Evolutionary conservation across 2,797 vertebrate species (phyloP).

Genomic region (Acrocephalus scirpaceus): DNA sequence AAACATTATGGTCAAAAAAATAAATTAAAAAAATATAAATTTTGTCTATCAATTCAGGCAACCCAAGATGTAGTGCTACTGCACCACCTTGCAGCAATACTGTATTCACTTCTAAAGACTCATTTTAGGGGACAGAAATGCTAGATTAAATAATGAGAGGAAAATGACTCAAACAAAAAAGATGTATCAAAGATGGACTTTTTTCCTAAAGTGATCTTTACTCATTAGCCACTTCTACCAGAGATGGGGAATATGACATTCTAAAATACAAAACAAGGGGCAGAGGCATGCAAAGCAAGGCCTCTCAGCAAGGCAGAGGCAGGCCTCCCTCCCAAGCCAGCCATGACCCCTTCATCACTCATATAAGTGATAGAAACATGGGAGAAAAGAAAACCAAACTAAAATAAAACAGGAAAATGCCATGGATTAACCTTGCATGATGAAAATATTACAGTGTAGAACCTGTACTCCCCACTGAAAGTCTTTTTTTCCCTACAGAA

Average conservation of each 20-base stretch:
- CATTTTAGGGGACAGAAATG: constrained; percentile 38
- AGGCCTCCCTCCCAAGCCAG: background rate
- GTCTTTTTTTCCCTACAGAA: constrained; percentile 45
- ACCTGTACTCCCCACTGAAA: constrained; percentile 23
- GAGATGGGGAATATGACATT: background rate
- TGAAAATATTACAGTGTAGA: constrained; percentile 20
- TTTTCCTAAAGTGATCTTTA: background rate
- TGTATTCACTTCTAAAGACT: constrained; percentile 64
- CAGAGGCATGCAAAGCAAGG: background rate
- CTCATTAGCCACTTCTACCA: background rate
- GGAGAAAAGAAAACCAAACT: background rate
- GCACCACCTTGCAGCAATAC: constrained; percentile 74
- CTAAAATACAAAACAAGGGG: background rate
- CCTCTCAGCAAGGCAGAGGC: background rate
- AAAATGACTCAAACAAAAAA: constrained; percentile 41
- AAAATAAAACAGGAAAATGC: background rate
- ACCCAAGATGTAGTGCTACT: constrained; percentile 69
- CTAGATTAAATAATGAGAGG: constrained; percentile 34
- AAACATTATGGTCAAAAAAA: constrained; percentile 75
- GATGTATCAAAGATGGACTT: background rate
- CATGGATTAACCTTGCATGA: constrained; percentile 1
- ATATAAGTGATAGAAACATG: background rate
- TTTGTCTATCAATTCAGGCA: constrained; percentile 74
- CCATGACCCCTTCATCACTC: background rate
- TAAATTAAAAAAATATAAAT: constrained; percentile 76